Evolutionary conservation across 1,140 invertebrate genomes (phyloP).

Genomic region (Pararge aegeria): DNA sequence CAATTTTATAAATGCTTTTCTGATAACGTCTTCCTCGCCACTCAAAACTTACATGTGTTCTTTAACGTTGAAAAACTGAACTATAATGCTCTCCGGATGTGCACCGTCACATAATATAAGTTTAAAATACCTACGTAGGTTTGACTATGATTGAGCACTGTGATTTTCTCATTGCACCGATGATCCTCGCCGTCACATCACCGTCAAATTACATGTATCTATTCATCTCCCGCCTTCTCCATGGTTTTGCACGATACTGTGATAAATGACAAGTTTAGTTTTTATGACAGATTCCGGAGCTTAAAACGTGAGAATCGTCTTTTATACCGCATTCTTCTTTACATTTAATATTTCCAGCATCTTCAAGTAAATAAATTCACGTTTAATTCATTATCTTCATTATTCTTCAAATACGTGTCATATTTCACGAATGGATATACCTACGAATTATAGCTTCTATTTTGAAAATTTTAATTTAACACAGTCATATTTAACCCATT

Average conservation of each 20-base stretch:
- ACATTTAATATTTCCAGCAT: too few species aligned
- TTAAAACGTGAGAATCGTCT: too few species aligned
- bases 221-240: neutral
- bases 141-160: neutral
- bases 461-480: too few species aligned
- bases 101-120: neutral
- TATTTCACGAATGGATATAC: too few species aligned
- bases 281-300: neutral
- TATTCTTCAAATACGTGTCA: too few species aligned
- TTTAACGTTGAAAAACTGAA: neutral
- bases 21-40: neutral
- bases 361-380: too few species aligned
- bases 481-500: too few species aligned
- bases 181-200: neutral
- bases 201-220: constrained; percentile 1
- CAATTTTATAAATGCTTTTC: neutral
- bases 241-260: neutral
- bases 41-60: neutral
- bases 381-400: too few species aligned
- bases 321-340: too few species aligned
- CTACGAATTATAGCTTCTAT: too few species aligned
- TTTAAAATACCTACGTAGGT: neutral
- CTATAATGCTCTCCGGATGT: neutral
- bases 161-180: neutral
- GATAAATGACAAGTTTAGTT: neutral